These are phyloP conservation scores for Struthio camelus DNA, from an alignment of 2,113 vertebrate species.

Conservation along the genomic window DNA sequence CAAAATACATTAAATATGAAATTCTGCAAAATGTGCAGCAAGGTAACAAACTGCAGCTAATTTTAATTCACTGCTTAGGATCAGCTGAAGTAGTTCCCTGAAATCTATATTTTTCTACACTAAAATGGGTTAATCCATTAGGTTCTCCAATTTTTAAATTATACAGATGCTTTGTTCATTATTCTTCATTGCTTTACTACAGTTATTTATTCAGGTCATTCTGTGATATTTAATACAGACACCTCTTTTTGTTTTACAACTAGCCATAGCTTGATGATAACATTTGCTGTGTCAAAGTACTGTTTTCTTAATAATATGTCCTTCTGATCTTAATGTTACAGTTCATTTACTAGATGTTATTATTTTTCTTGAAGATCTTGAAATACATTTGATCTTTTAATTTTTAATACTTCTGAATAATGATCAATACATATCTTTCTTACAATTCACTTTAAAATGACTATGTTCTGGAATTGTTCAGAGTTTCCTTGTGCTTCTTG, in stretches of 20 bases:
- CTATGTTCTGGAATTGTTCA: background rate
- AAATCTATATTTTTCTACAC: background rate
- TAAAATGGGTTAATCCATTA: background rate
- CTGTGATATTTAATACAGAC: background rate
- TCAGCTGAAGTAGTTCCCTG: background rate
- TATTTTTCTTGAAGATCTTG: background rate
- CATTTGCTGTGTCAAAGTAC: background rate
- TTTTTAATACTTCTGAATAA: background rate
- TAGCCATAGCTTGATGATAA: background rate
- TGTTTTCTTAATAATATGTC: background rate
- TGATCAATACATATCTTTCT: background rate
- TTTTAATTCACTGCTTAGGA: background rate
- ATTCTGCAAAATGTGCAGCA: background rate
- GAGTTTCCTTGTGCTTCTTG: background rate
- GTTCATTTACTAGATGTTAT: background rate
- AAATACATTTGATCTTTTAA: background rate
- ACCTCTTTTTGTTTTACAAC: background rate
- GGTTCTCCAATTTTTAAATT: background rate
- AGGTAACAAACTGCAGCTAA: background rate
- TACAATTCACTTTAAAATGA: background rate
- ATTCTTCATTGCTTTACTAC: background rate
- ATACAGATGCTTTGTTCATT: background rate
- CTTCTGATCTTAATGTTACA: background rate
- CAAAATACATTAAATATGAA: background rate
- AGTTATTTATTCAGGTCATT: background rate